phyloP scores from a whole-genome alignment of 2,797 vertebrate species.

The Coccyzus lansbergi region DNA sequence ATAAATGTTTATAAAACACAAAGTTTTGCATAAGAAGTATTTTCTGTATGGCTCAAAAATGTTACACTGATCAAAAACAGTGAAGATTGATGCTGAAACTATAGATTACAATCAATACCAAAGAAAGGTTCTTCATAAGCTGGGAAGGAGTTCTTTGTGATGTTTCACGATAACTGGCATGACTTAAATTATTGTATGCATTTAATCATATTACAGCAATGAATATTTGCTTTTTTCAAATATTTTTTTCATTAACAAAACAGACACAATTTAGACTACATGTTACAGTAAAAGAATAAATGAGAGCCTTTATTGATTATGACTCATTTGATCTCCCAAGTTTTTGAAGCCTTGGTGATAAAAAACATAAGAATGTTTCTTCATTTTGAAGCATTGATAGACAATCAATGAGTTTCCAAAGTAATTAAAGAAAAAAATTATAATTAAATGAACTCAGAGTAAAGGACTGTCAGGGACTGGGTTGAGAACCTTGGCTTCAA shows the following conservation, averaged over 20 bases:
- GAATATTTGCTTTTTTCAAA: constrained; percentile 17
- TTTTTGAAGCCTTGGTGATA: not conserved
- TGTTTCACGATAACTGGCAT: not conserved
- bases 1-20: not conserved
- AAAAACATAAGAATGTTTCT: constrained; percentile 16
- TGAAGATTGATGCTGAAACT: not conserved
- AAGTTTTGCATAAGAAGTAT: not conserved
- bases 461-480: not conserved
- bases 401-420: constrained; percentile 1
- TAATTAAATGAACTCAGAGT: not conserved
- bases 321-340: constrained; percentile 36
- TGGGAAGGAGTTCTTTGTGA: not conserved
- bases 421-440: constrained; percentile 7
- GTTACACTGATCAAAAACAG: not conserved
- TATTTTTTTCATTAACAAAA: constrained; percentile 22
- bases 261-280: constrained; percentile 12
- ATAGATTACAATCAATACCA: not conserved
- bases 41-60: not conserved
- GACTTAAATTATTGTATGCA: not conserved
- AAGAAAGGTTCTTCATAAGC: not conserved
- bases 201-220: constrained; percentile 17
- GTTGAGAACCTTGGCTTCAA: too few relatives aligned
- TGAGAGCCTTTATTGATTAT: constrained; percentile 21
- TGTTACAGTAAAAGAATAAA: constrained; percentile 9
- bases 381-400: not conserved